Conservation (phyloP, 2,113 vertebrate species). For the Machaerirhynchus nigripectus region DNA sequence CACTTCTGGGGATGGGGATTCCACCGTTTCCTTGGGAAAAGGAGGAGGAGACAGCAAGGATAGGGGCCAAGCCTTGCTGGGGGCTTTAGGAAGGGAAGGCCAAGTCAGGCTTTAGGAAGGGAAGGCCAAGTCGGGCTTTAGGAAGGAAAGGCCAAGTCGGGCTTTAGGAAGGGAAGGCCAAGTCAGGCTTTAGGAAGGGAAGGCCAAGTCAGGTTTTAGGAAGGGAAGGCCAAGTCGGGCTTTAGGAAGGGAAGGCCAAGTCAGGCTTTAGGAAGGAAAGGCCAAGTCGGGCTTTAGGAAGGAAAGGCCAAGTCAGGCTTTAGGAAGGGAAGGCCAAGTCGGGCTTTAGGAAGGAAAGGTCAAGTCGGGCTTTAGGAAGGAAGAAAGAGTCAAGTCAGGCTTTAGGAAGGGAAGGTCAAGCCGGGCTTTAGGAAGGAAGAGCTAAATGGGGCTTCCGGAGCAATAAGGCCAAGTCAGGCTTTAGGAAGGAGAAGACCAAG, state of each 20-base stretch:
- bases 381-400: background rate
- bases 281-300: accelerated
- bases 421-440: background rate
- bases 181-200: background rate
- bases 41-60: too few relatives aligned
- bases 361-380: accelerated
- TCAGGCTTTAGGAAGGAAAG: accelerated
- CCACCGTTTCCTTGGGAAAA: accelerated
- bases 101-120: accelerated
- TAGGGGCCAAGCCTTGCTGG: background rate
- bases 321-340: accelerated
- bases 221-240: accelerated
- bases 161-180: background rate
- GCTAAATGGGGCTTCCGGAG: too few relatives aligned
- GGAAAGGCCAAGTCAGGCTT: accelerated
- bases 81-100: background rate
- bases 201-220: too few relatives aligned
- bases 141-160: accelerated
- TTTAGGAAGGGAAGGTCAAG: background rate
- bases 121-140: background rate
- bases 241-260: background rate
- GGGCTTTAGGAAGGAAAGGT: background rate
- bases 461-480: background rate
- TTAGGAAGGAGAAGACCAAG: too few relatives aligned
- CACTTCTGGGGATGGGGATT: accelerated